Evolutionary conservation across 2,113 vertebrate genomes (phyloP), one percentile per base, ranked within the genome.

Genomic region (Sinosuthora webbiana): DNA sequence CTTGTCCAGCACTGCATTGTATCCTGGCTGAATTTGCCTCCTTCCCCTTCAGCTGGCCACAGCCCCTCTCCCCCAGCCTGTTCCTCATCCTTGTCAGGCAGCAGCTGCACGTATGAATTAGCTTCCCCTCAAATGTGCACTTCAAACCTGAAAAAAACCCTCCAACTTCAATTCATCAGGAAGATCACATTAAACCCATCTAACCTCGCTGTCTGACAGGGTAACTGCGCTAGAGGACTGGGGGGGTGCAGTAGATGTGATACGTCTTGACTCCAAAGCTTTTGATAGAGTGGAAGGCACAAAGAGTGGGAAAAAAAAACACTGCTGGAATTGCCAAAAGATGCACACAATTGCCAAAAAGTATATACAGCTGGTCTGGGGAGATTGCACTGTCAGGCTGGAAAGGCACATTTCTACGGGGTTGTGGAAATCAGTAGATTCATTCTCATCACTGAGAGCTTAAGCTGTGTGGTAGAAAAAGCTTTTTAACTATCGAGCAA

Each of bases 171-270:
- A 41, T 84, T 95, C 75, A 80, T 95, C 89, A 91, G 57, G 83
- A 84, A 94, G 81, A 96, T 95, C 87, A 75, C 8, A 3, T 95
- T 87, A 94, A 89, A 60, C 56, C 62, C 69, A 82, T 81, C 80
- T 55, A 87, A 82, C 37, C 78, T 78, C 3, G 0, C 60, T 74
- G 49, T 50, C 87, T 94, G 93, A 85, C 94, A 95, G 91, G 31
- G 47, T 68, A 89, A 79, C 80, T 60, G 69, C 44, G 37, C 68
- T 37, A 12, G 35, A 0, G 0, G 69, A 60, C 42, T 9, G 3
- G 9, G 33, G 60, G 28, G 33, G 22, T 75, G 52, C 9, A 83
- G 76, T 25, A 83, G 89, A 95, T 68, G 44, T 89, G 87, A 94
- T 94, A 56, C 0, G 0, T 89, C 74, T 93, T 95, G 93, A 94